phyloP scores from a whole-genome alignment of 37 sponge, comb jelly and placozoan genomes.

The Axinella damicornis region DNA sequence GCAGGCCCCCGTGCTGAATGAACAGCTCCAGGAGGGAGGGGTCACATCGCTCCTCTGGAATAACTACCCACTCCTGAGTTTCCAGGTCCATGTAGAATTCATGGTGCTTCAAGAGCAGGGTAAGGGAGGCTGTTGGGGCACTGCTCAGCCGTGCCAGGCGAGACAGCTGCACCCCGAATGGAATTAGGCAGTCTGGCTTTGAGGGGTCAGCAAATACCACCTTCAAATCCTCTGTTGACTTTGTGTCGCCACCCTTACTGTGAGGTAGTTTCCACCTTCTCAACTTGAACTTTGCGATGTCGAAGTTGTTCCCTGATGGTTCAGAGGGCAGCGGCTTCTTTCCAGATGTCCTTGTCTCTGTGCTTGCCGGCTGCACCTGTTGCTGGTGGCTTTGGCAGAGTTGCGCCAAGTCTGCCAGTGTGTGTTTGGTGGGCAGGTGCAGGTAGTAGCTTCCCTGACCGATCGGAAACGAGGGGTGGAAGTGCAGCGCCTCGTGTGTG shows the following conservation, averaged over 20 bases:
- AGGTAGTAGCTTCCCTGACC: constrained; percentile 14
- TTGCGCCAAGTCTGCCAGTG: not conserved
- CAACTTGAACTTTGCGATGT: constrained; percentile 6
- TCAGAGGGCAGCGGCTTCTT: not conserved
- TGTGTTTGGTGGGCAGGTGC: not conserved
- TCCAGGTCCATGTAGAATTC: no score
- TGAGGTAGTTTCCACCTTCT: not conserved
- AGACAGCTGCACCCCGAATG: no score
- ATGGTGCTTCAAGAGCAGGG: not conserved
- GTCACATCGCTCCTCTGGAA: not conserved
- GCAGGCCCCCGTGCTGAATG: constrained; percentile 29
- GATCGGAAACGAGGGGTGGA: constrained; percentile 67
- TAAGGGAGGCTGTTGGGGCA: not conserved
- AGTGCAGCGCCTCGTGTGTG: constrained; percentile 46
- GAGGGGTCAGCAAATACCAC: no score
- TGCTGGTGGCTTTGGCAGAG: not conserved
- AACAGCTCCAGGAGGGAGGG: constrained; percentile 55
- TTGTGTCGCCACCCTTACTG: no score
- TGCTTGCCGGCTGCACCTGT: no score
- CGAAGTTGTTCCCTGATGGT: not conserved
- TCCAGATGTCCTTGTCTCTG: not conserved
- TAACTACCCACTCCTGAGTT: no score
- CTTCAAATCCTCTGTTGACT: no score
- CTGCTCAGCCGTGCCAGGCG: no score
- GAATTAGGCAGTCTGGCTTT: no score